Base-by-base conservation (phyloP, 2,113 vertebrate species). In the Phalacrocorax aristotelis region DNA sequence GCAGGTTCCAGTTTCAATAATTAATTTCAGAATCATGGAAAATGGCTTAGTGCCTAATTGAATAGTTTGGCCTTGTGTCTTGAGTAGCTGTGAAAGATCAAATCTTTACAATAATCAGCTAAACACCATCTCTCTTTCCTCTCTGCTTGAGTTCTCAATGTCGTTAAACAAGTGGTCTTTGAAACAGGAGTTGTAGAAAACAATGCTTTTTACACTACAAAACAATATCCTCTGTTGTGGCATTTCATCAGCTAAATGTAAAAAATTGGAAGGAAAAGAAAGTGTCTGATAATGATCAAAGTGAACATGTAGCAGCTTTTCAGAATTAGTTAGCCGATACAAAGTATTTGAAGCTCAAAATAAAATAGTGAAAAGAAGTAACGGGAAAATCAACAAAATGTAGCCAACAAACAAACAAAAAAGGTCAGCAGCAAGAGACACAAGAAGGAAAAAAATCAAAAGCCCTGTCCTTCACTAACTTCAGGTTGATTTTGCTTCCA, bases 1-100 rank as follows among this genome's bases (percentile, higher is more conserved):
- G 46, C 66, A 58, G 74, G 68, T 85, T 95, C 81, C 87, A 91
- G 62, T 72, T 87, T 79, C 77, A 93, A 66, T 72, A 94, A 95
- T 89, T 94, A 94, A 93, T 91, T 95, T 91, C 49, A 1, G 20
- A 94, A 49, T 70, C 81, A 69, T 72, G 66, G 61, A 78, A 95
- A 92, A 85, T 94, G 78, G 90, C 93, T 74, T 72, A 82, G 49
- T 95, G 89, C 77, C 92, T 97, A 91, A 90, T 91, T 97, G 91
- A 95, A 95, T 92, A 96, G 77, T 71, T 66, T 91, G 87, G 70
- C 81, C 77, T 80, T 76, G 61, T 68, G 62, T 79, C 95, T 89
- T 72, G 70, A 65, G 40, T 91, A 96, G 52, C 74, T 93, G 62
- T 91, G 81, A 86, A 92, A 89, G 81, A 95, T 85, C 89, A 91